These are phyloP conservation scores for Aporophyla lueneburgensis DNA, from an alignment of 2,888 invertebrate genomes.

Conservation along the genomic window DNA sequence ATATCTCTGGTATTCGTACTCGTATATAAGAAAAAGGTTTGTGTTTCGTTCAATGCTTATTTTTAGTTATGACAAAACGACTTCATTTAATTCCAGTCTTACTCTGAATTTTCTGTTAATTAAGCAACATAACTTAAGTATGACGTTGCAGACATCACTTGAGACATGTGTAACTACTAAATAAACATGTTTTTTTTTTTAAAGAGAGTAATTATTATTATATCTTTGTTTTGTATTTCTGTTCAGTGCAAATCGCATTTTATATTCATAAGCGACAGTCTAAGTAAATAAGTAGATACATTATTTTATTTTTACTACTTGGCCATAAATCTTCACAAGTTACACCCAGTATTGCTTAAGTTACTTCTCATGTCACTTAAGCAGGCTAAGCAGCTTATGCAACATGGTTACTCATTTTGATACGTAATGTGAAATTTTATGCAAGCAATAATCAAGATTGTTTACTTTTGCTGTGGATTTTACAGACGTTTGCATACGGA, in stretches of 20 bases:
- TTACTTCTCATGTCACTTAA: slow-evolving; percentile 7
- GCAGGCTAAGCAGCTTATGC: slow-evolving; percentile 40
- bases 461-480: slow-evolving; percentile 12
- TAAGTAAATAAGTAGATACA: background rate
- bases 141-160: too few relatives aligned
- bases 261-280: background rate
- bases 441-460: slow-evolving; percentile 4
- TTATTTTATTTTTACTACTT: slow-evolving; percentile 2
- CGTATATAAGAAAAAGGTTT: background rate
- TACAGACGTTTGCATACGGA: slow-evolving; percentile 14
- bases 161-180: too few relatives aligned
- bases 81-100: too few relatives aligned
- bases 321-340: slow-evolving; percentile 16
- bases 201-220: too few relatives aligned
- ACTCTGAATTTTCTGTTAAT: background rate
- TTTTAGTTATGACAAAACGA: background rate
- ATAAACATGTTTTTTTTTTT: too few relatives aligned
- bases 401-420: slow-evolving; percentile 18
- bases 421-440: background rate
- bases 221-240: too few relatives aligned
- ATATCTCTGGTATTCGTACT: background rate
- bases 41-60: background rate
- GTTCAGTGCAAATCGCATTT: background rate
- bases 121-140: too few relatives aligned
- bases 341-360: background rate